Evolutionary conservation across 2,888 invertebrate species (phyloP).

Genomic region (Phalangium opilio): DNA sequence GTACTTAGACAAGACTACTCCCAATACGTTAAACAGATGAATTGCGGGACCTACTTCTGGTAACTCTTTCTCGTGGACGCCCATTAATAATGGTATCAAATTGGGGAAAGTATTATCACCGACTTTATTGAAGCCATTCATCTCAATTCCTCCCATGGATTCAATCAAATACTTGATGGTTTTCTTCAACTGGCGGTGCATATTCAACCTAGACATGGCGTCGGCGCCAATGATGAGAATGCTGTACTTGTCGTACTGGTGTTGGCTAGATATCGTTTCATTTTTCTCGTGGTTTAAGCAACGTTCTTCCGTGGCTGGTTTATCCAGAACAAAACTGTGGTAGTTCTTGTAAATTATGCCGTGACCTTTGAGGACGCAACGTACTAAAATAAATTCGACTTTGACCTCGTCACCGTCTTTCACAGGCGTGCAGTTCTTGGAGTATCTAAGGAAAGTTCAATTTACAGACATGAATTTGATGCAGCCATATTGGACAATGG

Average conservation of each 20-base stretch:
- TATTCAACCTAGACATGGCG: slow-evolving; percentile 63
- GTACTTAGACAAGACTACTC: no score
- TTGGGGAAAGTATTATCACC: slow-evolving; percentile 34
- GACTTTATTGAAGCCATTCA: slow-evolving; percentile 50
- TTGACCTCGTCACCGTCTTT: no score
- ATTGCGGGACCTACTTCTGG: not conserved
- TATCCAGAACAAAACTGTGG: slow-evolving; percentile 14
- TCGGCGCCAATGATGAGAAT: slow-evolving; percentile 69
- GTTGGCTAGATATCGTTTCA: not conserved
- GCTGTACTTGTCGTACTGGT: slow-evolving; percentile 6
- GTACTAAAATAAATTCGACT: no score
- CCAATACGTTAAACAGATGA: slow-evolving; percentile 1
- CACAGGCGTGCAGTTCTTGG: no score
- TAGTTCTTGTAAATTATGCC: slow-evolving; percentile 9
- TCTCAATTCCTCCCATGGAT: slow-evolving; percentile 45
- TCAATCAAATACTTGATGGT: slow-evolving; percentile 45
- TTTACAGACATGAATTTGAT: no score
- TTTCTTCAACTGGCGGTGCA: slow-evolving; percentile 55
- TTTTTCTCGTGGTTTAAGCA: slow-evolving; percentile 2
- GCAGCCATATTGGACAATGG: no score
- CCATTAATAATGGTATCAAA: slow-evolving; percentile 25
- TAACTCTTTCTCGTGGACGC: slow-evolving; percentile 21
- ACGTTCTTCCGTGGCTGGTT: slow-evolving; percentile 8
- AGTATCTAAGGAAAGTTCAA: no score
- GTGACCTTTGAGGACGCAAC: no score